Conservation (phyloP, 64 coral and sea anemone species). For the Actinia equina region DNA sequence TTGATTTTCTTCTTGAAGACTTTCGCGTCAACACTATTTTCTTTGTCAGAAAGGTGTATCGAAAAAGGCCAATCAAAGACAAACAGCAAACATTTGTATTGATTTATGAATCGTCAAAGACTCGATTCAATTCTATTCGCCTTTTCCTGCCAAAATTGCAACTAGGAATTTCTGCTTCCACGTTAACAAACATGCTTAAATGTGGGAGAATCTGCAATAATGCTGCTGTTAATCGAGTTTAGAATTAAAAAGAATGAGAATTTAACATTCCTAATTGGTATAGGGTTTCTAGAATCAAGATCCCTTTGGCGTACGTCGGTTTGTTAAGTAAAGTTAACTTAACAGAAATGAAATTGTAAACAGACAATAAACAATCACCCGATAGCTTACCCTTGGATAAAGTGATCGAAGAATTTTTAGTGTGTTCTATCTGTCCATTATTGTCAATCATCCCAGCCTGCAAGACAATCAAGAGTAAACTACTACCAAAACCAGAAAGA, state of each 20-base stretch:
- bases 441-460: conserved; percentile 85
- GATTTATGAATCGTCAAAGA: background rate
- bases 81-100: background rate
- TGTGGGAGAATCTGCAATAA: background rate
- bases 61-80: background rate
- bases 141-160: background rate
- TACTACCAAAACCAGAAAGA: background rate
- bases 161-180: background rate
- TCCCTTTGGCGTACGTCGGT: background rate
- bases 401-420: conserved; percentile 42
- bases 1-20: background rate
- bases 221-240: conserved; percentile 12
- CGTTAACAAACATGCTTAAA: background rate
- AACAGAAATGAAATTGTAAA: background rate
- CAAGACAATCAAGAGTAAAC: conserved; percentile 26
- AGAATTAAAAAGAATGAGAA: background rate
- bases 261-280: conserved; percentile 1
- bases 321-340: background rate
- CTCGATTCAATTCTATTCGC: background rate
- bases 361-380: conserved; percentile 1
- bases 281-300: background rate
- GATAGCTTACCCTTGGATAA: conserved; percentile 33
- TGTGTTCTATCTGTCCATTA: conserved; percentile 76
- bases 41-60: background rate
- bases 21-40: background rate